Base-by-base conservation (phyloP, 2,888 invertebrate species). In the Griposia aprilina region DNA sequence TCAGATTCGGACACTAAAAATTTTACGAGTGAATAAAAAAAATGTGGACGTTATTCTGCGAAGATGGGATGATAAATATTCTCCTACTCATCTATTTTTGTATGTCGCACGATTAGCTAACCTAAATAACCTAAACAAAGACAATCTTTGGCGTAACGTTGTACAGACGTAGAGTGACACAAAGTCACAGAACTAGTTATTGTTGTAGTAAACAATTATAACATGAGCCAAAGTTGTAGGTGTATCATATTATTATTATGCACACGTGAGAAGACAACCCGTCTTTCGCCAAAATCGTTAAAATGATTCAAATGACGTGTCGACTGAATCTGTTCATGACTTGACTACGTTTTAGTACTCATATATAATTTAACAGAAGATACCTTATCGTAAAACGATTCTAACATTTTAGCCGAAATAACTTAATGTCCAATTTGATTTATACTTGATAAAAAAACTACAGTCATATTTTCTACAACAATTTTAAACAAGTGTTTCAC, bases 191-290 rank as follows among this genome's bases (percentile, higher is more conserved):
- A 66, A 76, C 70, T 76, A 67, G 59, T 62, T 82, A 67, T 76
- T 48, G 20, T 52, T 73, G 48, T 63, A 82, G 59, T 81, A 57
- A 74, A 70, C 66, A 78, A 69, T n/a, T n/a, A n/a, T 57, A 11
- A 52, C 15, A 52, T 45, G 55, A 60, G 83, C 78, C 73, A 82
- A 78, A 26, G 55, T 23, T 74, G 83, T 78, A 62, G 69, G 83
- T 62, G 71, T 62, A 57, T 59, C 48, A 20, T 50, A 15, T 20
- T 20, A 20, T 70, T 23, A 48, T 48, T 63, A 41, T 10, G 3
- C 50, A 55, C 63, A 69, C 52, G 75, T 74, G 75, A 6, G 15
- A 62, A 78, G 17, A 30, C 0, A 48, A 71, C 59, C 26, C 10
- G 30, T 55, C 26, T 15, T 26, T 63, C 30, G 36, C 62, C 76